Conservation (phyloP, 2,113 vertebrate genomes). For the Petaurus breviceps region DNA sequence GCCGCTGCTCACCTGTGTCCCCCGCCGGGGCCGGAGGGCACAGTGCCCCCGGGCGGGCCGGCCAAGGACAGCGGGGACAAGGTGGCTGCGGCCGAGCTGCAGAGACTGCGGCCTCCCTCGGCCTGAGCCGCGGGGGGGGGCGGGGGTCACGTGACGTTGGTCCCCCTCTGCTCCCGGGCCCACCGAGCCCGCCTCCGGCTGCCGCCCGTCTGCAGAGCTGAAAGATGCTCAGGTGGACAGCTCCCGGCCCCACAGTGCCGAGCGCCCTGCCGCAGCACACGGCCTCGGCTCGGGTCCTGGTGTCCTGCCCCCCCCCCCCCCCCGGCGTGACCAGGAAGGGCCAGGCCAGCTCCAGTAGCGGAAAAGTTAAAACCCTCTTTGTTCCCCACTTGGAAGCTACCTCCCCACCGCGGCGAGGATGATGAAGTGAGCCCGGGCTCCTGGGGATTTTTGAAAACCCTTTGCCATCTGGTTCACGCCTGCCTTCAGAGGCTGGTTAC, state of each 20-base stretch:
- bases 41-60: fast-evolving
- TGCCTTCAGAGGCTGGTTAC: neutral
- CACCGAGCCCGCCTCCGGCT: neutral
- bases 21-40: too few relatives aligned
- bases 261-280: too few relatives aligned
- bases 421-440: neutral
- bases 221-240: neutral
- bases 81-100: neutral
- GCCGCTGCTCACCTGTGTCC: neutral
- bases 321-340: neutral
- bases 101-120: neutral
- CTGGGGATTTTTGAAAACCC: neutral
- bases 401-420: neutral
- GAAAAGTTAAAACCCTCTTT: neutral
- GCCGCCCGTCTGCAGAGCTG: neutral
- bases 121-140: neutral
- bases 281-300: too few relatives aligned
- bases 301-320: too few relatives aligned
- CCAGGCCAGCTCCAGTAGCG: neutral
- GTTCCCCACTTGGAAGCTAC: neutral
- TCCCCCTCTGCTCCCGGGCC: neutral
- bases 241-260: neutral
- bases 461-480: neutral
- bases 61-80: neutral
- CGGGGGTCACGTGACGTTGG: neutral